phyloP scores from a whole-genome alignment of 2,888 invertebrate genomes.

The Campoletis raptor region DNA sequence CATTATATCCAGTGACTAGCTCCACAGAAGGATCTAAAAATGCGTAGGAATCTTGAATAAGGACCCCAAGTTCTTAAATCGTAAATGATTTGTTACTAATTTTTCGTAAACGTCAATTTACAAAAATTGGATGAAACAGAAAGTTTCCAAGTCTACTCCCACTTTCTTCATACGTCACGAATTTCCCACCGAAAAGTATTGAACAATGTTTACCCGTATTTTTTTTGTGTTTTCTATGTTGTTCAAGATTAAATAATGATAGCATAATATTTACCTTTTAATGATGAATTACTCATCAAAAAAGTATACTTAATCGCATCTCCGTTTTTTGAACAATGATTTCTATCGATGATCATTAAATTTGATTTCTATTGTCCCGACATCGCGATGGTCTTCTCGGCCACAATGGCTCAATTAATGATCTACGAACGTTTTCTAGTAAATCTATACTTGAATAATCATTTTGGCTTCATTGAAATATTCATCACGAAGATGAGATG shows the following conservation, averaged over 20 bases:
- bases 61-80: background rate
- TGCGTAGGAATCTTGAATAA: background rate
- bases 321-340: background rate
- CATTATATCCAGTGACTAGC: background rate
- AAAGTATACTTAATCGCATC: background rate
- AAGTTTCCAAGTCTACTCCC: background rate
- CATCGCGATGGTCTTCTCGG: background rate
- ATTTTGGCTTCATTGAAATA: constrained; percentile 43
- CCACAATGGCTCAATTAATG: background rate
- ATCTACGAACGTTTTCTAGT: background rate
- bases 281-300: background rate
- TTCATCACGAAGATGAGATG: background rate
- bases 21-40: background rate
- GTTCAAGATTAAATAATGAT: no score
- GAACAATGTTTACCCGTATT: background rate
- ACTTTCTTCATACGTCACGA: background rate
- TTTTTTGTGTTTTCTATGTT: background rate
- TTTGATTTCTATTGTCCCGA: background rate
- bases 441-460: constrained; percentile 11
- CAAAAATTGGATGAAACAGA: no score
- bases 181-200: background rate
- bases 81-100: background rate
- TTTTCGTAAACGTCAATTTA: background rate
- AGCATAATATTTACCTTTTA: background rate
- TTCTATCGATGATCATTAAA: background rate